Evolutionary conservation across 2,888 invertebrate genomes (phyloP).

Genomic region (Dicranocentrus wangi): DNA sequence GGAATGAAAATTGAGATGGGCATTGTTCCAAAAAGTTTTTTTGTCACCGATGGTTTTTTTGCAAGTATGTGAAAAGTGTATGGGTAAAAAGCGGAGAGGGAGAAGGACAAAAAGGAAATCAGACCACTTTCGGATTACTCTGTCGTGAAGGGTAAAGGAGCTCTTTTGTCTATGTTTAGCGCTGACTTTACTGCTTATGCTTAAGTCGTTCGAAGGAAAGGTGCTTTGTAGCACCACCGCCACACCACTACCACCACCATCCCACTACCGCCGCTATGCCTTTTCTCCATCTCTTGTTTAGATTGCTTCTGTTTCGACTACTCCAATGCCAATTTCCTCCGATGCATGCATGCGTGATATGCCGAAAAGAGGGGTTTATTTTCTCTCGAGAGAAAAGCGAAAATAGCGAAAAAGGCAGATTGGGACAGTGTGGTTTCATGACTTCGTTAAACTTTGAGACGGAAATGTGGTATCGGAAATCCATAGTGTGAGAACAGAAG

Average conservation of each 20-base stretch:
- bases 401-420: slow-evolving; percentile 43
- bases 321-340: slow-evolving; percentile 57
- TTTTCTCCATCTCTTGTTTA: neutral
- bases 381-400: slow-evolving; percentile 28
- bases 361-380: neutral
- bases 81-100: slow-evolving; percentile 2
- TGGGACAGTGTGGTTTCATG: slow-evolving; percentile 62
- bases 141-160: slow-evolving; percentile 48
- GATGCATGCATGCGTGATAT: slow-evolving; percentile 11
- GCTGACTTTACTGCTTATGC: slow-evolving; percentile 13
- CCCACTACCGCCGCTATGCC: slow-evolving; percentile 24
- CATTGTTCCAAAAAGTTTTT: slow-evolving; percentile 62
- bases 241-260: slow-evolving; percentile 16
- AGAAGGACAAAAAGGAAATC: slow-evolving; percentile 53
- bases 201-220: slow-evolving; percentile 16
- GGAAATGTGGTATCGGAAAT: slow-evolving; percentile 58
- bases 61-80: slow-evolving; percentile 57
- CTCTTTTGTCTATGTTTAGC: slow-evolving; percentile 60
- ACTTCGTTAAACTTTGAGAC: slow-evolving; percentile 57
- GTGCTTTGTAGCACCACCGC: slow-evolving; percentile 24
- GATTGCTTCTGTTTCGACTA: neutral
- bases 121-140: slow-evolving; percentile 60
- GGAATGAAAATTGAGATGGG: slow-evolving; percentile 63
- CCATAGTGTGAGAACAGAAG: slow-evolving; percentile 56
- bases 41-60: slow-evolving; percentile 61